These are phyloP conservation scores for Menura novaehollandiae DNA, from an alignment of 2,113 vertebrate species.

Conservation along the genomic window DNA sequence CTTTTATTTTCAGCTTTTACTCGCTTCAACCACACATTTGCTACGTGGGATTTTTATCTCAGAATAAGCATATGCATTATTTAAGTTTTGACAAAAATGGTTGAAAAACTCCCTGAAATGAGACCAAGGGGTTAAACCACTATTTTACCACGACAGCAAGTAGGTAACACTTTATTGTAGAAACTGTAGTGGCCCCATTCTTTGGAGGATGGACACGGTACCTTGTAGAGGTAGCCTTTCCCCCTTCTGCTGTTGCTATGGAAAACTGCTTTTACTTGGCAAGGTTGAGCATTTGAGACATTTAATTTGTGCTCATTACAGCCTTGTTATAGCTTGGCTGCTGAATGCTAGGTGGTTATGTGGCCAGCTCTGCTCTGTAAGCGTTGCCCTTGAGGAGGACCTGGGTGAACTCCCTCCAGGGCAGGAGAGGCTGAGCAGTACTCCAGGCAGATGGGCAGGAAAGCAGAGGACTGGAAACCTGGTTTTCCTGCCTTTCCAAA, in stretches of 20 bases:
- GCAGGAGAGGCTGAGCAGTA: neutral
- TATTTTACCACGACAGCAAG: neutral
- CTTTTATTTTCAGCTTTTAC: neutral
- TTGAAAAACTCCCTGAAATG: neutral
- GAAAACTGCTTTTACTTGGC: neutral
- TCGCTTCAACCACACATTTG: neutral
- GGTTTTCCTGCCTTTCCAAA: neutral
- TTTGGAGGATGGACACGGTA: neutral
- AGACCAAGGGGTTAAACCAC: neutral
- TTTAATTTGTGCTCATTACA: neutral
- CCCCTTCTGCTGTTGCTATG: neutral
- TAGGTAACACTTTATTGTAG: neutral
- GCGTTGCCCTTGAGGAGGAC: neutral
- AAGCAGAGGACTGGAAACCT: neutral
- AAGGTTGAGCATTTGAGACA: neutral
- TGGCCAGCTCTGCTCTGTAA: neutral
- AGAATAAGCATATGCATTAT: neutral
- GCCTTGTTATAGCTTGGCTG: neutral
- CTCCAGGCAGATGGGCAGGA: neutral
- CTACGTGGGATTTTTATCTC: neutral
- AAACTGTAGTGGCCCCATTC: neutral
- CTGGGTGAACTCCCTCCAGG: rapidly evolving
- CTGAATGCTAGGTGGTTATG: neutral
- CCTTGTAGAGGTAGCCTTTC: neutral
- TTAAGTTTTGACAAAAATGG: neutral